A percentile compares a stretch with the other conserved stretches of the same genome.
These are phyloP conservation scores for Heteronetta atricapilla DNA, from an alignment of 2,113 vertebrate species.

Conservation along the genomic window DNA sequence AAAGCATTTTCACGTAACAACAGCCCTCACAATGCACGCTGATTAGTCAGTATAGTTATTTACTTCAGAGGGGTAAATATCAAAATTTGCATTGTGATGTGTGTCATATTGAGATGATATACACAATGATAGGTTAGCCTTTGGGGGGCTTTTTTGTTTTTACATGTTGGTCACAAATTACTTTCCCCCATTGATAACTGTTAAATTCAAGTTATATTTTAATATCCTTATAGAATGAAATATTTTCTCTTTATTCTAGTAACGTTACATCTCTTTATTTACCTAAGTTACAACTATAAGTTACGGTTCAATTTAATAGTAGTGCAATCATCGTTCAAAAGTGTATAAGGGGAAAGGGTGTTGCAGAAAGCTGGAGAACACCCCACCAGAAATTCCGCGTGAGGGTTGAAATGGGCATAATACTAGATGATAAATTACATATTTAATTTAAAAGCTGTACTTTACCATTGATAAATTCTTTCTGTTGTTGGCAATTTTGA, in stretches of 20 bases:
- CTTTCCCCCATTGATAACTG: neutral
- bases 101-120: neutral
- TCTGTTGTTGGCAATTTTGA: neutral
- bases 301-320: neutral
- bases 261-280: neutral
- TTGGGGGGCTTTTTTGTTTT: neutral
- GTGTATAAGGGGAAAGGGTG: neutral
- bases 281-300: neutral
- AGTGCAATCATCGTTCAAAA: neutral
- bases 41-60: neutral
- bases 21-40: neutral
- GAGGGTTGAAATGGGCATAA: neutral
- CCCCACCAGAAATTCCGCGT: neutral
- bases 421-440: neutral
- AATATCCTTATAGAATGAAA: neutral
- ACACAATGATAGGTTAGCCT: neutral
- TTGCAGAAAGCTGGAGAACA: neutral
- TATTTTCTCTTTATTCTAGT: neutral
- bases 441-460: neutral
- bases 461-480: neutral
- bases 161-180: neutral
- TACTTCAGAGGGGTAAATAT: neutral
- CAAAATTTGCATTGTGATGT: neutral
- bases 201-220: neutral
- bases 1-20: neutral